Conservation (phyloP, 2,797 vertebrate species). For the Enteromius mattozi region DNA sequence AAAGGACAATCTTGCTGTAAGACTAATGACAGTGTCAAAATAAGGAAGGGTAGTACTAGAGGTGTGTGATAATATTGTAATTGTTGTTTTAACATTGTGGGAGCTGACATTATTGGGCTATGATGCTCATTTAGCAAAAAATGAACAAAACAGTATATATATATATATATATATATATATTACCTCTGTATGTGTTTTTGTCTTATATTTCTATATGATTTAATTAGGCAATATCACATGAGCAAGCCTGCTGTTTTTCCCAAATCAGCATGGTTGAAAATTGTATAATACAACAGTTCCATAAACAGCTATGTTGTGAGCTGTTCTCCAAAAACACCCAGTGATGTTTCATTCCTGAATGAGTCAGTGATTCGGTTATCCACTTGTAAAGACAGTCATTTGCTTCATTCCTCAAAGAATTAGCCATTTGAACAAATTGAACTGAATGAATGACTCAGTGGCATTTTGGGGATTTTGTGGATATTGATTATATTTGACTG, state of each 20-base stretch:
- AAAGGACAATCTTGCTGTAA: slow-evolving; percentile 1
- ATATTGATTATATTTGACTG: not conserved
- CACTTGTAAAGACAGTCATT: not conserved
- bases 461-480: not conserved
- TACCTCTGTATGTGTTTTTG: not conserved
- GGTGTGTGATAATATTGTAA: not conserved
- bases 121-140: not conserved
- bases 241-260: not conserved
- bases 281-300: not conserved
- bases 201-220: not conserved
- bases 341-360: not conserved
- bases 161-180: not conserved
- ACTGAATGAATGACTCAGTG: not conserved
- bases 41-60: not conserved
- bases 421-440: not conserved
- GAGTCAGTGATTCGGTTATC: not conserved
- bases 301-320: not conserved
- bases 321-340: not conserved
- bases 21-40: not conserved
- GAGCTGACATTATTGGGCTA: not conserved
- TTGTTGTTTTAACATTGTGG: not conserved
- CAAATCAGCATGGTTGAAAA: not conserved
- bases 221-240: not conserved
- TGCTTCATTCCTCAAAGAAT: not conserved
- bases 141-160: not conserved